Base-by-base conservation (phyloP, 2,888 invertebrate species). In the Troides aeacus region DNA sequence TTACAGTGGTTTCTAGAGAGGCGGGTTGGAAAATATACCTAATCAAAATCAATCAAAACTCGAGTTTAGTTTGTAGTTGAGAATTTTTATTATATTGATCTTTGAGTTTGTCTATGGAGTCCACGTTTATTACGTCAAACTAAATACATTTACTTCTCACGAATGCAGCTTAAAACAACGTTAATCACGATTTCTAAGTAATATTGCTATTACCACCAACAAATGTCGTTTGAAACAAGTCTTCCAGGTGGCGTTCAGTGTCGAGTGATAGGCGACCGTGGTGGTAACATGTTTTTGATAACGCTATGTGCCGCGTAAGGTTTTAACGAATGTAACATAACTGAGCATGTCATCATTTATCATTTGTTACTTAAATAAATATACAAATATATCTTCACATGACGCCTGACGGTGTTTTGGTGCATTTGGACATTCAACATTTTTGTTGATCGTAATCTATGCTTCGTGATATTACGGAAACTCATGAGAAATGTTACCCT, bases 211-310 rank as follows among this genome's bases (percentile, higher is more conserved):
- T 75, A 74, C 72, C 64, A 69, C 85, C 84, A 85, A 88, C 84
- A 86, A 88, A 90, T 86, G 81, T 82, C 79, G 80, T 83, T 79
- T 81, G 82, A 83, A 87, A 84, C 85, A 81, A 85, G 86, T 87
- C 85, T 81, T 83, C 76, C 79, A 82, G 85, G 83, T 84, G 84
- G 83, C 79, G 83, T 82, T 78, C 77, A 78, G 77, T 79, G 78
- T 81, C 81, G 79, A 84, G 80, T 79, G 83, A 81, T 84, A 83
- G 84, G 80, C 81, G 80, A 81, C 81, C 82, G 79, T 80, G 78
- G 85, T 84, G 83, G 86, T 86, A 91, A 90, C 89, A 84, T 89
- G 89, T 90, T 90, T 87, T 88, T 89, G 90, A 91, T 91, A 91
- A 89, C 84, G 82, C 83, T 84, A 83, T 85, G 84, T 87, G 84